phyloP scores from a whole-genome alignment of 2,113 vertebrate genomes.

The Zeus faber region DNA sequence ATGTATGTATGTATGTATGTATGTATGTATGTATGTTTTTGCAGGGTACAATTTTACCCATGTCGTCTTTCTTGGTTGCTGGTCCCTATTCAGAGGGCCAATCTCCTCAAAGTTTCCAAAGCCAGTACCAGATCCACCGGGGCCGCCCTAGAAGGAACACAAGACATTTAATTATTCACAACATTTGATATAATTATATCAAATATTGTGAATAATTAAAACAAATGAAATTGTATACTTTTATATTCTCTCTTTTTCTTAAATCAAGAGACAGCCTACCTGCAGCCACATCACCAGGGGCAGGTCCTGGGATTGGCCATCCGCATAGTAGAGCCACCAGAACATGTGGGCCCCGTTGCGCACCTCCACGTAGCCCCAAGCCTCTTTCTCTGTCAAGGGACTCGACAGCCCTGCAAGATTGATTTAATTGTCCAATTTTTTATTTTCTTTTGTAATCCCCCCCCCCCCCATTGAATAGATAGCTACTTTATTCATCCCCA shows the following conservation, averaged over 20 bases:
- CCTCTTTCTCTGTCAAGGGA: conserved; percentile 61
- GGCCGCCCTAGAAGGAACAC: conserved; percentile 81
- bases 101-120: conserved; percentile 98
- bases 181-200: not conserved
- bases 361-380: conserved; percentile 87
- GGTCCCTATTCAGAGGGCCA: conserved; percentile 80
- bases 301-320: conserved; percentile 68
- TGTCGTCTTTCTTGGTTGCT: conserved; percentile 82
- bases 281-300: conserved; percentile 96
- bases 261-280: conserved; percentile 69
- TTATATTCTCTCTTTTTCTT: too few relatives aligned
- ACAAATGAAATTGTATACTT: too few relatives aligned
- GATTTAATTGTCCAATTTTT: too few relatives aligned
- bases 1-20: too few relatives aligned
- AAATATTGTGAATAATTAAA: too few relatives aligned
- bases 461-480: too few relatives aligned
- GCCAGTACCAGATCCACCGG: conserved; percentile 90
- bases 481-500: too few relatives aligned
- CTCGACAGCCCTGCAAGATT: too few relatives aligned
- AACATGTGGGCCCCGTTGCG: conserved; percentile 90
- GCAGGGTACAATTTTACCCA: conserved; percentile 91
- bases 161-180: not conserved
- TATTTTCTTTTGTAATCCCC: too few relatives aligned
- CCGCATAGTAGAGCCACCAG: conserved; percentile 94
- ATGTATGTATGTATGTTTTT: too few relatives aligned